Evolutionary conservation across 1,140 invertebrate genomes (phyloP), one percentile per base, ranked within the genome.

Genomic region (Vanessa tameamea): DNA sequence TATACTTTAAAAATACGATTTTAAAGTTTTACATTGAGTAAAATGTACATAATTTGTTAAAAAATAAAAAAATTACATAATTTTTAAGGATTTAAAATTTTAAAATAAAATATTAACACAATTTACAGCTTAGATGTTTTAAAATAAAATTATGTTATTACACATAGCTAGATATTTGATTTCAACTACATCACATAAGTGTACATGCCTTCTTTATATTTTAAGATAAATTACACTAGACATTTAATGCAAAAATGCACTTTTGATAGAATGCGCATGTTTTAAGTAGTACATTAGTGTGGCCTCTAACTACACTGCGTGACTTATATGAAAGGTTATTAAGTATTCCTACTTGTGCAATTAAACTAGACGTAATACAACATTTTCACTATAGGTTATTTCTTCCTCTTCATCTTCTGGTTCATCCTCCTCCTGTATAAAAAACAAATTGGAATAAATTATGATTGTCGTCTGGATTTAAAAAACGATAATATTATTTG

Each of bases 381-480:
- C 69, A 72, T 83, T 80, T 7, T 86, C 83, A 51, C 78, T 78
- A 43, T 75, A 86, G 16, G 61, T 71, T 20, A 79, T 72, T 31
- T 81, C 75, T 15, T 83, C 82, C 3, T 77, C 81, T 14, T 83
- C 81, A 2, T 79, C 79, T 0, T 66, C 61, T 26, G 85, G 82
- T 8, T 84, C 84, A 2, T 87, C 85, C 13, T 85, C 85, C 82
- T 87, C 71, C n/a, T 77, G 78, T 69, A 26, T 14, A 47, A 55
- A 64, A 66, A 53, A 63, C 26, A 64, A 13, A 69, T 55, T 67
- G n/a, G 48, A 1, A 53, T 16, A 31, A 67, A 43, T 37, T 57
- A 53, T 51, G 7, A 20, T 11, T 55, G 1, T 9, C 53, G 4
- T n/a, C 13, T 51, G 48, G 6, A n/a, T n/a, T 51, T 14, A 12